A percentile compares a stretch with the other conserved stretches of the same genome.
Evolutionary conservation across 2,888 invertebrate genomes (phyloP).

Genomic region (Frankliniella intonsa): DNA sequence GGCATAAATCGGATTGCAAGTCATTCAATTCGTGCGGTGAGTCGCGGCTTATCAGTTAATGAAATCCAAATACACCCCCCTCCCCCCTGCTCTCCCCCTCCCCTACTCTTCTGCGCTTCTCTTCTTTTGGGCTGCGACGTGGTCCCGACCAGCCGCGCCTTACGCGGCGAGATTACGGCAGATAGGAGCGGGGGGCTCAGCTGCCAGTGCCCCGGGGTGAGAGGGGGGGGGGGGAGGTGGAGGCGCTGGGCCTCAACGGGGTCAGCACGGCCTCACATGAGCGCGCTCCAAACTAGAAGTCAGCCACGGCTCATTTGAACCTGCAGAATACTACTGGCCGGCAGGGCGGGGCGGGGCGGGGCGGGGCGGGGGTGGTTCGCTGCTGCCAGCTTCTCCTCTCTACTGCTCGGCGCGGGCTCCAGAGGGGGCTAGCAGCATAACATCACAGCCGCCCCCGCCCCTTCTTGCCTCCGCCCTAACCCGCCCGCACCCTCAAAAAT

Average conservation of each 20-base stretch:
- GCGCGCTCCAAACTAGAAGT: no score
- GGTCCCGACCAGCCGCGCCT: background rate
- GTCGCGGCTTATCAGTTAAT: conserved; percentile 20
- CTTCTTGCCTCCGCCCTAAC: no score
- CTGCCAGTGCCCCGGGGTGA: background rate
- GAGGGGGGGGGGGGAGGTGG: background rate
- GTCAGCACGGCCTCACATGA: no score
- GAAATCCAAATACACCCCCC: conserved; percentile 14
- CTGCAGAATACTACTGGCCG: no score
- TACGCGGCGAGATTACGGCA: background rate
- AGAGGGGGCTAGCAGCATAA: no score
- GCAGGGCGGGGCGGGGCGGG: no score
- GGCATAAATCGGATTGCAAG: conserved; percentile 6
- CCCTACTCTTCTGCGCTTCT: background rate
- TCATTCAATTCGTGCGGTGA: conserved; percentile 22
- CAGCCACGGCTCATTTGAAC: no score
- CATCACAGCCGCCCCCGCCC: no score
- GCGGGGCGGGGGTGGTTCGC: no score
- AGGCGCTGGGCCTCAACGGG: background rate
- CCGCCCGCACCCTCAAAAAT: no score
- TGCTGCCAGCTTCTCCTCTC: no score
- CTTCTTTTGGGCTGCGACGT: background rate
- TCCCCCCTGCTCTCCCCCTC: background rate
- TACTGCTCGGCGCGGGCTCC: no score
- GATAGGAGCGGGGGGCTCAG: background rate